Percentiles rank a stretch among this genome's conserved stretches.
phyloP scores from a whole-genome alignment of 2,797 vertebrate genomes.

The Natrix natrix region DNA sequence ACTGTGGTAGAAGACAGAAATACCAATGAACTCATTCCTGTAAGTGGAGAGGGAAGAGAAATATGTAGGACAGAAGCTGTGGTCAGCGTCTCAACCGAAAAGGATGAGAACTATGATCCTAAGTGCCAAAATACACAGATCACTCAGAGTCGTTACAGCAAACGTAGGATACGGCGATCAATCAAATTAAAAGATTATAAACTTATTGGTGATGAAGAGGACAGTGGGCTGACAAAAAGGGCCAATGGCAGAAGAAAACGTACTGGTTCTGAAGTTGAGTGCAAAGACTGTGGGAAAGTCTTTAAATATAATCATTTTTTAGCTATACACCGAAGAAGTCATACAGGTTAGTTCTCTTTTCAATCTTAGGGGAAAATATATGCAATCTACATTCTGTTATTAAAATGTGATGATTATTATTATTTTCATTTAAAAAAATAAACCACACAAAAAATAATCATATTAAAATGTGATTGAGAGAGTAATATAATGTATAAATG shows the following conservation, averaged over 20 bases:
- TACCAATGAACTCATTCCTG: constrained; percentile 41
- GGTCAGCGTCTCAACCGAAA: constrained; percentile 49
- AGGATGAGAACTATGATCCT: constrained; percentile 72
- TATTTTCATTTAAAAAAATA: too few species aligned
- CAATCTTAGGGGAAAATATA: not conserved
- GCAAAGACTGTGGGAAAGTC: constrained; percentile 90
- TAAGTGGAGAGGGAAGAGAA: constrained; percentile 51
- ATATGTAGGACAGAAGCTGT: constrained; percentile 50
- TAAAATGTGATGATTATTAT: not conserved
- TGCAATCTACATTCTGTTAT: not conserved
- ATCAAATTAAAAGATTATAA: constrained; percentile 87
- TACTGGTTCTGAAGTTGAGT: constrained; percentile 78
- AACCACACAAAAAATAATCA: too few species aligned
- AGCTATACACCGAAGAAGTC: constrained; percentile 88
- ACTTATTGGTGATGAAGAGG: constrained; percentile 75
- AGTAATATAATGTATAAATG: not conserved
- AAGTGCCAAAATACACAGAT: constrained; percentile 57
- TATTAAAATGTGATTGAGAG: not conserved
- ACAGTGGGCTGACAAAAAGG: constrained; percentile 71
- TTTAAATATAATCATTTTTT: constrained; percentile 93
- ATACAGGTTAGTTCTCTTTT: constrained; percentile 82
- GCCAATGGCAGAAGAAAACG: constrained; percentile 80
- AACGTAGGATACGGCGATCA: constrained; percentile 82
- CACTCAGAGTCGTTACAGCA: constrained; percentile 77
- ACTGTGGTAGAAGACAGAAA: constrained; percentile 18